Base-by-base conservation (phyloP, 1,140 invertebrate species). In the Acromyrmex charruanus region DNA sequence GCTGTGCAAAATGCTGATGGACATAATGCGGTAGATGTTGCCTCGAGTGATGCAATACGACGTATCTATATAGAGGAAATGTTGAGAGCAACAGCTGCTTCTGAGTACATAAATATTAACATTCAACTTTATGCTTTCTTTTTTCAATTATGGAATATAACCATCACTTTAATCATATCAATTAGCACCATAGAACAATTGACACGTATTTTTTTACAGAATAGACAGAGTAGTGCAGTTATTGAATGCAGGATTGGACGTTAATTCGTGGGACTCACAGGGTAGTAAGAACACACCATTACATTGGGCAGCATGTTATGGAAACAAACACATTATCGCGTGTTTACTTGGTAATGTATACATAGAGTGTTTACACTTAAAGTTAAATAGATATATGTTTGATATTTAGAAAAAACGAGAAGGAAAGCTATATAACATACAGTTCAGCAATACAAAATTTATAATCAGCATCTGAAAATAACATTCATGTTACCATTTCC, bases 281-380 rank as follows among this genome's bases (percentile, higher is more conserved):
- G 95, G 95, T 25, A 97, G 96, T 91, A 95, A 95, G 92, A 97
- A 97, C 90, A 96, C 96, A 6, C 96, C 96, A 14, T 93, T 97
- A 31, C 96, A 97, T 92, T 97, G 96, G 96, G 97, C 96, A 74
- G 96, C 96, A 55, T 96, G 96, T 89, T 97, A 96, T 93, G 96
- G 96, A 18, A 96, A 96, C 91, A 95, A 95, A 88, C 95, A 96
- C 79, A 95, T 96, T 72, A 94, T 97, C 3, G 92, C 95, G 35
- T 97, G 95, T 93, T 94, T 97, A 63, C 96, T 96, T 92, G 95
- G 96, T 97, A 94, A 92, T 35, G 49, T 86, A 53, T 63, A 61
- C 4, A 68, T 6, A 77, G 25, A 72, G 1, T 44, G 39, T 44
- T 44, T 44, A 9, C 9, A 10, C 10, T 44, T 44, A 3, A 44